Evolutionary conservation across 2,113 vertebrate species (phyloP), one percentile per base, ranked within the genome.

Genomic region (Phrynosoma blainvillii): DNA sequence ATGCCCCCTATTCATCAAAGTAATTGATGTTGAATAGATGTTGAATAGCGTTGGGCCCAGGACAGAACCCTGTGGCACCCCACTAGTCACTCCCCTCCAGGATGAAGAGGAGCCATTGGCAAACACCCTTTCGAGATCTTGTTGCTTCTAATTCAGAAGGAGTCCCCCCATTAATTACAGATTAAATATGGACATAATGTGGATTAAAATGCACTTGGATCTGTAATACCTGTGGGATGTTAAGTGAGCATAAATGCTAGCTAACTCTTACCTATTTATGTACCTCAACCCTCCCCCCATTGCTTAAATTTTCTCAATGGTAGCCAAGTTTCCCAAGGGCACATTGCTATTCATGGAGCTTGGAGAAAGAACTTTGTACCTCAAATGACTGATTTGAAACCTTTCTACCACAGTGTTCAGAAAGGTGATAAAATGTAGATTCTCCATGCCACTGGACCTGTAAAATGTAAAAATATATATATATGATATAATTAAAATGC

Each of bases 371-470:
- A 90, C 68, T 59, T 82, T 70, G 84, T 97, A 98, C 98, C 98
- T 98, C 96, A 83, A 95, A 90, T 30, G 93, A 91, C 82, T 47
- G 92, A 87, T 94, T 90, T 0, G 90, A n/a, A 56, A 96, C 70
- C 7, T 93, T 89, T 93, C 96, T 97, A 85, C 74, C 93, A 94
- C 97, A 98, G 90, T 94, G 92, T n/a, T 96, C 96, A 32, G 95
- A 96, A 89, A 98, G 94, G 52, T 94, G 92, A 77, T 95, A 91
- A 8, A 89, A 78, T 0, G 84, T 56, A 40, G 93, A 56, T 68
- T 96, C 95, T 87, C 96, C 96, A n/a, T 93, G 96, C 96, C 98
- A 98, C 95, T 94, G 96, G 96, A 98, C 96, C 98, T 98, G 97
- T 94, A 87, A 96, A 96, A 59, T 36, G 36, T 36, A 36, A 36